A percentile compares a stretch with the other conserved stretches of the same genome.
Evolutionary conservation across 92 coral and sea anemone genomes (phyloP).

Genomic region (Epizoanthus ramosus): DNA sequence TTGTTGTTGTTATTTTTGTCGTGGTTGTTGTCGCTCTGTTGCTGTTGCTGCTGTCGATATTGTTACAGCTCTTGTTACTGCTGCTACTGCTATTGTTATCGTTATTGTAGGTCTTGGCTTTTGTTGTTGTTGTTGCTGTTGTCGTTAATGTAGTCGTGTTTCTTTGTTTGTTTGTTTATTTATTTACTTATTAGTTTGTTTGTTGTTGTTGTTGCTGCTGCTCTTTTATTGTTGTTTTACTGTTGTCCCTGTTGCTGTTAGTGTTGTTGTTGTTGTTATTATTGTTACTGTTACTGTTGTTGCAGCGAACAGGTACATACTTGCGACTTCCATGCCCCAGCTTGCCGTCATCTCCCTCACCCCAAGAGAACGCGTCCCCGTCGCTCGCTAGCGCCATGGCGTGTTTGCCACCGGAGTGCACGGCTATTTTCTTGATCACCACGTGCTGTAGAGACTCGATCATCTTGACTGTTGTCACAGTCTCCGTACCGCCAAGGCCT

Average conservation of each 20-base stretch:
- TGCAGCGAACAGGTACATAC: conserved; percentile 50
- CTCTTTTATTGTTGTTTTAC: too few species aligned
- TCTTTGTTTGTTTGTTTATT: too few species aligned
- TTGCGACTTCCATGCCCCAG: conserved; percentile 95
- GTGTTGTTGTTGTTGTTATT: too few species aligned
- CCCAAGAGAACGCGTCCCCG: conserved; percentile 97
- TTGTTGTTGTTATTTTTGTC: neutral
- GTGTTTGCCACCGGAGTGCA: conserved; percentile 99
- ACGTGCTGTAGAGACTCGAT: conserved; percentile 96
- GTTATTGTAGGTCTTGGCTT: too few species aligned
- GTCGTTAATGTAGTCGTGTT: too few species aligned
- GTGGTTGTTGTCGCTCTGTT: neutral
- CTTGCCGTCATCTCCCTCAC: conserved; percentile 97
- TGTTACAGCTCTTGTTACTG: too few species aligned
- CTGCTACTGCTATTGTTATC: neutral
- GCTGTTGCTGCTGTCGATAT: neutral
- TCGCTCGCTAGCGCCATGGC: conserved; percentile 89
- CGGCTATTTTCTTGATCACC: conserved; percentile 91
- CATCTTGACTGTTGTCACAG: conserved; percentile 87
- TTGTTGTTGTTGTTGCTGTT: too few species aligned
- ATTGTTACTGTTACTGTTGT: too few species aligned
- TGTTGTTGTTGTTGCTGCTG: too few species aligned
- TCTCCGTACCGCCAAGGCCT: conserved; percentile 98
- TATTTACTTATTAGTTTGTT: too few species aligned
- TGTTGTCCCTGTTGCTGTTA: too few species aligned